Conservation (phyloP, 2,797 vertebrate genomes). For the Sebastes ruberrimus region DNA sequence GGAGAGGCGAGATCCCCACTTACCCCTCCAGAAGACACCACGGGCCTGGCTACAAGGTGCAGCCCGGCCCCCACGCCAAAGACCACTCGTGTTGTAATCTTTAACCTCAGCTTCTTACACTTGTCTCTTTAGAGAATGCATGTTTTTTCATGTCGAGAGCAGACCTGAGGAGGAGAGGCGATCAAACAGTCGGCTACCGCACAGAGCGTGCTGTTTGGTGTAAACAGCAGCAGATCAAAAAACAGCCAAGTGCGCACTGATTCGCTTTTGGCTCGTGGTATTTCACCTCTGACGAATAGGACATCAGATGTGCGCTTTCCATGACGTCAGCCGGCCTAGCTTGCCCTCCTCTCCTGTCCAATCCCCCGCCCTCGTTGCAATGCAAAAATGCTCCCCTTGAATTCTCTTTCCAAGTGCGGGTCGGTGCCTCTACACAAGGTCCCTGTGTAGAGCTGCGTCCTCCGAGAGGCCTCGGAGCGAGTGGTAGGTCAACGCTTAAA, state of each 20-base stretch:
- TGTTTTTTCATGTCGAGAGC: constrained; percentile 18
- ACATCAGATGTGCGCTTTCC: constrained; percentile 58
- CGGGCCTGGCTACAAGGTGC: constrained; percentile 10
- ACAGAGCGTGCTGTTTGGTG: constrained; percentile 23
- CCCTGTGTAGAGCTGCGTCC: constrained; percentile 27
- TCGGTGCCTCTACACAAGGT: constrained; percentile 37
- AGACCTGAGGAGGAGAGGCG: constrained; percentile 20
- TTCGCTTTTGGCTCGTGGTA: constrained; percentile 42
- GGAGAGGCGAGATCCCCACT: constrained; percentile 46
- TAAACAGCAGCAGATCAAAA: constrained; percentile 55
- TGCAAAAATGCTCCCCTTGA: constrained; percentile 42
- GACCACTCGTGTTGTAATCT: constrained; percentile 27
- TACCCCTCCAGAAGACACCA: constrained; percentile 33
- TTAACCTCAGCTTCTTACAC: constrained; percentile 24
- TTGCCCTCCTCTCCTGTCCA: constrained; percentile 30
- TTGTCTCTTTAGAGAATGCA: constrained; percentile 16
- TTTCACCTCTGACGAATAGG: constrained; percentile 62
- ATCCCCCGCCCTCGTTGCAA: constrained; percentile 16
- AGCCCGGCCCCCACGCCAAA: constrained; percentile 17
- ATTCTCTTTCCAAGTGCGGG: constrained; percentile 33
- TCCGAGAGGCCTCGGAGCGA: constrained; percentile 29
- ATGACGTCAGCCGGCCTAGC: constrained; percentile 61
- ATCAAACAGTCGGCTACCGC: constrained; percentile 31
- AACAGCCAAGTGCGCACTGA: constrained; percentile 32
- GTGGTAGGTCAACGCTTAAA: constrained; percentile 44